phyloP scores from a whole-genome alignment of 1,140 invertebrate species.

The Eurosta solidaginis region DNA sequence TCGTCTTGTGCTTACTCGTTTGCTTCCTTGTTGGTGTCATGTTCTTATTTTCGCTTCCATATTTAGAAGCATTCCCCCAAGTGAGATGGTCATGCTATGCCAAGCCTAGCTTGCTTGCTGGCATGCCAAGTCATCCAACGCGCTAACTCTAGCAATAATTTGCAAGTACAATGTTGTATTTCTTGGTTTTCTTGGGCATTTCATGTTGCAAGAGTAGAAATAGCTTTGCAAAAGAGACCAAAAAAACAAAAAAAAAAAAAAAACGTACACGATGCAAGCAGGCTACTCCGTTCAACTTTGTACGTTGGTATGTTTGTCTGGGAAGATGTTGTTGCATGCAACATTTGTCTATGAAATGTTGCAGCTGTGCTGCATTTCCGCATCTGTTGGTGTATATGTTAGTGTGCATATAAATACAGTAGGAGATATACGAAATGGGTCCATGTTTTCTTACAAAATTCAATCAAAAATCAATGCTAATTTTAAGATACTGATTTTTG shows the following conservation, averaged over 20 bases:
- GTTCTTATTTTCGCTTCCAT: neutral
- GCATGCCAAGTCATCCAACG: no score
- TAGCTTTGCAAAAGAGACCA: neutral
- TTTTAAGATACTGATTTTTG: no score
- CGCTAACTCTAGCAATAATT: neutral
- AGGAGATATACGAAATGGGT: no score
- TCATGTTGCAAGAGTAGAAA: neutral
- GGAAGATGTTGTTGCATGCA: no score
- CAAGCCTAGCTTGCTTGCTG: neutral
- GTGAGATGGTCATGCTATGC: neutral
- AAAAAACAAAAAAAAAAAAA: neutral
- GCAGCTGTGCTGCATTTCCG: conserved; percentile 1
- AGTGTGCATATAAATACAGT: neutral
- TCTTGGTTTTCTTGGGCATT: neutral
- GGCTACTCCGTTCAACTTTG: neutral
- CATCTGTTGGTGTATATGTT: neutral
- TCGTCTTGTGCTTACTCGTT: neutral
- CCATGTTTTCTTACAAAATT: no score
- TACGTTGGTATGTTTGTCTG: neutral
- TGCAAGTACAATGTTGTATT: neutral
- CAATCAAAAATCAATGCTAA: no score
- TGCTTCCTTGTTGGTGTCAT: neutral
- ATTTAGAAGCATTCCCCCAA: neutral
- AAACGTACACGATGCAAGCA: neutral
- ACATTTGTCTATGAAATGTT: no score